Base-by-base conservation (phyloP, 2,113 vertebrate species). In the Camelus bactrianus region DNA sequence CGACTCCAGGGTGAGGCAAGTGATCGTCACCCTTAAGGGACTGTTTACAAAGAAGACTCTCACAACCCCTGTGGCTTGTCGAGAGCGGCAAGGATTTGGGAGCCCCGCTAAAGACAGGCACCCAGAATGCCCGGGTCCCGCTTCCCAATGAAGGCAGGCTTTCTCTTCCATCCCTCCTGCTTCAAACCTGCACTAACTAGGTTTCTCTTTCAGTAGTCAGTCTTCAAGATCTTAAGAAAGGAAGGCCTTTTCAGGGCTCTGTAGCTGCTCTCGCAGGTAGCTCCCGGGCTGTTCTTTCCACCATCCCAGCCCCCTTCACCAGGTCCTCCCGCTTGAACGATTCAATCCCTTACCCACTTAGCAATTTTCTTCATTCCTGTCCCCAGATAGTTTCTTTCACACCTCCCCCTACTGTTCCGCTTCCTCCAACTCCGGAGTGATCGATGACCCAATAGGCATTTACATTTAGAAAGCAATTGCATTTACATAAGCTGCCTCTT, bases 401-500 rank as follows among this genome's bases (percentile, higher is more conserved):
- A 91, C 56, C 65, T 96, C 76, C 52, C 70, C 30, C 46, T 26
- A 91, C 76, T 97, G 90, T 96, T 97, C 95, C 69, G 42, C 82
- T 97, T 95, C 85, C 91, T 94, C 91, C 56, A 95, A 64, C 93
- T 96, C 79, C 77, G 38, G 65, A 54, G 76, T 96, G 96, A 97
- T 95, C 19, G 8, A 98, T 95, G 96, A 91, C 72, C 85, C 94
- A 96, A 81, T 58, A 96, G 67, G 89, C 89, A 97, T 95, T 97
- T 96, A 95, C 88, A 97, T 96, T 97, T 96, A 96, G 81, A 97
- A 96, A 97, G 93, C 95, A 95, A 89, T 94, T 93, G 67, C 81
- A 94, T 97, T 97, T 97, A 96, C 92, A 91, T 92, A 94, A 97
- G 88, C 82, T 79, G 95, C 73, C 56, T 94, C 97, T 97, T 97